These are phyloP conservation scores for Hippocampus guttulatus DNA, from an alignment of 2,113 vertebrate species.

Conservation along the genomic window DNA sequence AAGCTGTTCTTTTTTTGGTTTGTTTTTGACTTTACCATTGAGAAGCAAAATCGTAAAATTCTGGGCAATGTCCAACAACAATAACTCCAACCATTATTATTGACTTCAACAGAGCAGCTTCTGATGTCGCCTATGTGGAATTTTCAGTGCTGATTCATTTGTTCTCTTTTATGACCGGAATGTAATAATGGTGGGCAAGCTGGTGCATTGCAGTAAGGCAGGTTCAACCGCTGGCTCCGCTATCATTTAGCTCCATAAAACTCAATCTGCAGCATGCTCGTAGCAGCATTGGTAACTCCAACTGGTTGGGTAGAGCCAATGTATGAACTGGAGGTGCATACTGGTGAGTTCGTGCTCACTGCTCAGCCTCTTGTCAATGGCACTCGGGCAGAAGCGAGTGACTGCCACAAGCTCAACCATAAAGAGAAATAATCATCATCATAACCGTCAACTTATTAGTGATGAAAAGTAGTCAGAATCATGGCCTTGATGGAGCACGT, in stretches of 20 bases:
- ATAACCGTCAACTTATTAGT: background rate
- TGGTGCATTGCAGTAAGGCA: conserved; percentile 3
- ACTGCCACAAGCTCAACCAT: background rate
- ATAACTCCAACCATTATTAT: no score
- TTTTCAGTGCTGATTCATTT: background rate
- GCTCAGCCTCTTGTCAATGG: background rate
- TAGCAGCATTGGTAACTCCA: conserved; percentile 18
- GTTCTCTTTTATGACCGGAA: background rate
- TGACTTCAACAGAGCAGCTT: background rate
- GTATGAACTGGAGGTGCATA: conserved; percentile 17
- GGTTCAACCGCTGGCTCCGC: conserved; percentile 8
- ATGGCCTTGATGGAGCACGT: background rate
- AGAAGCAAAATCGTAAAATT: no score
- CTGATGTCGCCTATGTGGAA: background rate
- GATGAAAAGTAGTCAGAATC: background rate
- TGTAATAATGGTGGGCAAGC: background rate
- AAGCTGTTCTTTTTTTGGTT: no score
- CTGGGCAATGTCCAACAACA: no score
- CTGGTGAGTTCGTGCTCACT: background rate
- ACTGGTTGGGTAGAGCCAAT: conserved; percentile 15
- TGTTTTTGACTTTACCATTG: no score
- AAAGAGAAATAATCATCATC: conserved; percentile 12
- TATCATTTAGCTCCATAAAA: conserved; percentile 16
- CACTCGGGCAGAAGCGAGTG: background rate
- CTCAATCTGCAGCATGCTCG: conserved; percentile 18